Percentiles rank a stretch among this genome's conserved stretches.
Conservation (phyloP, 2,113 vertebrate species). For the Gasterosteus nipponicus region DNA sequence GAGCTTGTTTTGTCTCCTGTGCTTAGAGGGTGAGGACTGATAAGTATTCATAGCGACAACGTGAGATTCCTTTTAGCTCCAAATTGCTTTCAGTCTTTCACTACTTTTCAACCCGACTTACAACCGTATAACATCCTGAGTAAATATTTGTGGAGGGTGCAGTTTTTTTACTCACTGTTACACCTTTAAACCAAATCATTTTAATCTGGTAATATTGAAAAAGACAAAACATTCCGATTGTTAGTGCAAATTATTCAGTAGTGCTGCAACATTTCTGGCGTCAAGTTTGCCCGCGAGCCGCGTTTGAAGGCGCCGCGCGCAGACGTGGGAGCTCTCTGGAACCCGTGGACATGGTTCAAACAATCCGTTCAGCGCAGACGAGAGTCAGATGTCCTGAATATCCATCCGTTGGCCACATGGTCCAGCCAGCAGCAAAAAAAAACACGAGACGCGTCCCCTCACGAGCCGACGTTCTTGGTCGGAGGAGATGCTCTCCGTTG, state of each 20-base stretch:
- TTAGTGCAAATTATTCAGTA: slow-evolving; percentile 53
- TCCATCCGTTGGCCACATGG: background rate
- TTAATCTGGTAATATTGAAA: slow-evolving; percentile 8
- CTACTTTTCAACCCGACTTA: background rate
- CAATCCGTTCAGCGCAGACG: background rate
- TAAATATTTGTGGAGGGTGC: background rate
- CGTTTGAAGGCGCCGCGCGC: too few relatives aligned
- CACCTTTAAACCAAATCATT: background rate
- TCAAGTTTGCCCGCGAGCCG: background rate
- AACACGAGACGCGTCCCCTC: background rate
- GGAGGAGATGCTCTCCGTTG: background rate
- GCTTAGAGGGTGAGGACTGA: too few relatives aligned
- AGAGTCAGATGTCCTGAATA: background rate
- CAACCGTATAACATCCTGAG: background rate
- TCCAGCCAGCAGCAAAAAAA: background rate
- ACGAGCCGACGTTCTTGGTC: slow-evolving; percentile 28
- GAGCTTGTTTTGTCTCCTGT: too few relatives aligned
- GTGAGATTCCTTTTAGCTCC: background rate
- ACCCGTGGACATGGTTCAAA: background rate
- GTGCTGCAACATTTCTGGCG: slow-evolving; percentile 4
- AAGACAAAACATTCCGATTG: background rate
- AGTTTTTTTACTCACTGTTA: background rate
- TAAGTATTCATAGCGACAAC: too few relatives aligned
- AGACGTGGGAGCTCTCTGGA: too few relatives aligned
- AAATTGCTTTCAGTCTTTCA: background rate